Base-by-base conservation (phyloP, 2,797 vertebrate genomes). In the Acanthornis magna region DNA sequence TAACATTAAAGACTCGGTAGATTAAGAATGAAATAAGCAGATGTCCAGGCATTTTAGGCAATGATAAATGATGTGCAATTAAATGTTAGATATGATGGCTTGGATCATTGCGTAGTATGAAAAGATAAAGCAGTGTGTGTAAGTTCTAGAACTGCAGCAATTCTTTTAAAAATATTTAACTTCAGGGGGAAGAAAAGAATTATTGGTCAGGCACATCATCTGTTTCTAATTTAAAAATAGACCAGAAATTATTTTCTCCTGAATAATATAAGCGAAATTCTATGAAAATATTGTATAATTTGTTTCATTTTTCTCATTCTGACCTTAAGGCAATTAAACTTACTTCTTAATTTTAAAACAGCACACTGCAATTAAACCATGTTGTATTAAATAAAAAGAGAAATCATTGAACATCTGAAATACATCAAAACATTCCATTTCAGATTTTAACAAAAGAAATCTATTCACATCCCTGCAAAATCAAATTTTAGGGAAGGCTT, bases 101-200 rank as follows among this genome's bases (percentile, higher is more conserved):
- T 66, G 34, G 62, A 61, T 84, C 53, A 36, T 23, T 75, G 8
- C 12, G 16, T 8, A 54, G 9, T 18, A n/a, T 10, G n/a, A 88
- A 60, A 65, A 68, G 58, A 93, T 72, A 88, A 79, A 25, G 22
- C 29, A 55, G 8, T 50, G 38, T 11, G 7, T 63, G 6, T n/a
- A 76, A 62, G 40, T 26, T 47, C 58, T 13, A 62, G 9, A 58
- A 70, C 2, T 72, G 8, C 11, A 76, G 15, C 10, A 65, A 82
- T 74, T 81, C 8, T 67, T 85, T 57, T 27, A 14, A 93, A 79
- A 87, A 60, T 34, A 75, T 32, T 55, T 54, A 6, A 66, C 72
- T 77, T 67, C 3, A 2, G 4, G 4, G 5, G 5, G 0, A 0
- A 7, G 43, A 40, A 62, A 48, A 58, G 11, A 91, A 26, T 8